Evolutionary conservation across 1,140 invertebrate genomes (phyloP), one percentile per base, ranked within the genome.

Genomic region (Calliphora vicina): DNA sequence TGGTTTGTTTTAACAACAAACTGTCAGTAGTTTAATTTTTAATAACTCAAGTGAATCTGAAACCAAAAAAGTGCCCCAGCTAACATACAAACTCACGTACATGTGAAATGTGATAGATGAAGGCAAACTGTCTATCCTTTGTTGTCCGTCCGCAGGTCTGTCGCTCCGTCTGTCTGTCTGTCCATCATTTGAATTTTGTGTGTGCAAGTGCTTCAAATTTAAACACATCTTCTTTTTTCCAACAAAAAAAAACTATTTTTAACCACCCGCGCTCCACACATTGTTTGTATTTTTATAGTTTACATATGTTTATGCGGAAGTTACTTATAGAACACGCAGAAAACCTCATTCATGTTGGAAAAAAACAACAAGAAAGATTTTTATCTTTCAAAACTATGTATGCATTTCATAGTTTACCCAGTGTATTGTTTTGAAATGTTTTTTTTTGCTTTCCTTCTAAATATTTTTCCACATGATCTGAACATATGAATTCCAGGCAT

Each of bases 241-340:
- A 35, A n/a, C n/a, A n/a, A n/a, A n/a, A n/a, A n/a, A 20, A 35
- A 76, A 76, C 17, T 76, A 76, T 76, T 76, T 76, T 35, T 76
- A 76, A 20, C 5, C 73, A n/a, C 50, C 5, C 2, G 13, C 50
- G 5, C n/a, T 5, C 1, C 15, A n/a, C 15, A n/a, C 15, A 57
- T 76, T n/a, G 20, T 76, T 76, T 76, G 29, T 35, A 35, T 35
- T 76, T 73, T 76, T 42, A 76, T 42, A 35, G 73, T 76, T 42
- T 42, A 29, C 73, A 76, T 76, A 35, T 76, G 73, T 76, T 29
- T 42, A 76, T 76, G 73, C 73, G 73, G 73, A 76, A 76, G 73
- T 76, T 35, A 76, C 29, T 27, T 29, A 76, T 20, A 4, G 73
- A 17, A 15, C 50, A 57, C 50, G 50, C 50, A 57, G 15, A 57